These are phyloP conservation scores for Phalacrocorax pelagicus DNA, from an alignment of 2,113 vertebrate genomes.

Conservation along the genomic window DNA sequence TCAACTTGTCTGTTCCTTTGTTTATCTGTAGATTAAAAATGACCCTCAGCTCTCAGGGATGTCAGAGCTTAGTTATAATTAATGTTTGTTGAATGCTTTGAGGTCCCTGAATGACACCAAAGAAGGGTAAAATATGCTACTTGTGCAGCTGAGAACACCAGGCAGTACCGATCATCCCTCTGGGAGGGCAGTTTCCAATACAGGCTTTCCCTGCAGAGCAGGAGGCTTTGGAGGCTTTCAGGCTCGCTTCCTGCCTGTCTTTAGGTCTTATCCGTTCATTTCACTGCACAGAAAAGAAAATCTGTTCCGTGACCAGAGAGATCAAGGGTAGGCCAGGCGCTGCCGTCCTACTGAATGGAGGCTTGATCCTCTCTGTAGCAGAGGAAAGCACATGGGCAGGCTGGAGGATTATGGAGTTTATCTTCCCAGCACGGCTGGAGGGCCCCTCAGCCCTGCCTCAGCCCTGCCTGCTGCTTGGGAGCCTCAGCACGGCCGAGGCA, in stretches of 20 bases:
- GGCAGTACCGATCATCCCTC: background rate
- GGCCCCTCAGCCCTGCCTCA: background rate
- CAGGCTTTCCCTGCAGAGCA: background rate
- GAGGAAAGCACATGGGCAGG: background rate
- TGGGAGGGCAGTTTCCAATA: background rate
- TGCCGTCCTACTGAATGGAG: background rate
- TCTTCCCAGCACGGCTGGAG: background rate
- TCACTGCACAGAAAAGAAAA: background rate
- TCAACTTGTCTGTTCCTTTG: background rate
- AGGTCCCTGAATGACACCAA: conserved; percentile 23
- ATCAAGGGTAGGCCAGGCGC: background rate
- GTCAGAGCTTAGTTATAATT: background rate
- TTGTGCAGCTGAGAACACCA: background rate
- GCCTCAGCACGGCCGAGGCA: background rate
- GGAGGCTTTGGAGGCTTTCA: background rate
- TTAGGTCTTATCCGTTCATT: background rate
- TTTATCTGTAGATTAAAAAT: conserved; percentile 30
- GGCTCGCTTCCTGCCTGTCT: background rate
- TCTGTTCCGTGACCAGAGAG: background rate
- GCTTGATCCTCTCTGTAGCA: background rate
- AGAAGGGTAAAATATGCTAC: conserved; percentile 52
- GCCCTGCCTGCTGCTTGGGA: background rate
- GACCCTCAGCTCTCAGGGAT: background rate
- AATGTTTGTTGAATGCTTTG: background rate
- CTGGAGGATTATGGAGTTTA: conserved; percentile 14